Conservation (phyloP, 2,888 invertebrate genomes). For the Tanaodytes sp. region DNA sequence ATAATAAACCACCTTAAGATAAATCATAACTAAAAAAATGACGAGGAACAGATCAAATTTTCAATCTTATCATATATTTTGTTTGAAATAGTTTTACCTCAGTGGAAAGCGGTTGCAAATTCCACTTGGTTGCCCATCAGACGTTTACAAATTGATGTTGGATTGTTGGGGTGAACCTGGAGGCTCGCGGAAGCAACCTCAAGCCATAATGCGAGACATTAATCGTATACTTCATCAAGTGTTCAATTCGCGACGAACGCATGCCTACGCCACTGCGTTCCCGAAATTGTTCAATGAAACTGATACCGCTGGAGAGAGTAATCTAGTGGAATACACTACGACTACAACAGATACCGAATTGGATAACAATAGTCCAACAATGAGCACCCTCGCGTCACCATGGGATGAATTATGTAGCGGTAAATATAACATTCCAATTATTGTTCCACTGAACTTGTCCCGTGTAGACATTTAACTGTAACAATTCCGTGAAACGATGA, state of each 20-base stretch:
- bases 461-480: no score
- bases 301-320: conserved; percentile 51
- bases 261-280: conserved; percentile 76
- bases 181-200: conserved; percentile 82
- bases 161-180: conserved; percentile 88
- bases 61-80: no score
- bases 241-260: conserved; percentile 77
- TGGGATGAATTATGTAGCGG: conserved; percentile 67
- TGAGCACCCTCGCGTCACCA: conserved; percentile 35
- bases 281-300: conserved; percentile 67
- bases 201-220: conserved; percentile 88
- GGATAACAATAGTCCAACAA: neutral
- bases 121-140: conserved; percentile 81
- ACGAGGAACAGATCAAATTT: no score
- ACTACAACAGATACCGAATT: conserved; percentile 9
- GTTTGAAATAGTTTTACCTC: conserved; percentile 76
- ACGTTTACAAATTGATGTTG: conserved; percentile 83
- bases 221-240: conserved; percentile 85
- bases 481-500: no score
- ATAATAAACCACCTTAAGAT: no score
- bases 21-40: no score
- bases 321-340: conserved; percentile 21
- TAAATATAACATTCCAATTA: neutral
- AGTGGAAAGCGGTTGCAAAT: conserved; percentile 80
- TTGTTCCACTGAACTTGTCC: no score